Base-by-base conservation (phyloP, 2,797 vertebrate genomes). In the Centropyge bicolor region DNA sequence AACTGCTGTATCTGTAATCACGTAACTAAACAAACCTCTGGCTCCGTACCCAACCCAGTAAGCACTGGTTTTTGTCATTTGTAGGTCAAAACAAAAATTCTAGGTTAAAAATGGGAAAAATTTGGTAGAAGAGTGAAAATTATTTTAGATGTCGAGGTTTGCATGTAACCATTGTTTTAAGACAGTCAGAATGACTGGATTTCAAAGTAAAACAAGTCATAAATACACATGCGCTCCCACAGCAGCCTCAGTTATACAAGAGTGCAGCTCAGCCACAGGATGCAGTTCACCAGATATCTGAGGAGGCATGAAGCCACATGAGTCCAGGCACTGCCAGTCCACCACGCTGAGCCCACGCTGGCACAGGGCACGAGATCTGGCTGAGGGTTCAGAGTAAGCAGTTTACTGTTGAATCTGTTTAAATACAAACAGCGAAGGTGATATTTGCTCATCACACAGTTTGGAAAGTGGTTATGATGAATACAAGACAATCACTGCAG, bases 1-100 rank as follows among this genome's bases (percentile, higher is more conserved):
- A 64, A 73, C 56, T 16, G 5, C 57, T 40, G 31, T 61, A 20
- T 73, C 69, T 74, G 66, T 20, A 73, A 76, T 52, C 51, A 55
- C 31, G 17, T 8, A 65, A 74, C 51, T 49, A 35, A 57, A 75
- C 60, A 55, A 12, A 31, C 41, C 46, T 31, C 16, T 31, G 41
- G 3, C 20, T 5, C 20, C 3, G 9, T 1, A 40, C 35, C 10
- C 11, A 63, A 51, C 19, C 22, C 13, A 38, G 36, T 10, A 10
- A 46, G 41, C 27, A 13, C 22, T 6, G 52, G 22, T 38, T 56
- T 31, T 52, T 46, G 16, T 59, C 51, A 57, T 70, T 24, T 68
- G 31, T n/a, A 24, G 8, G 43, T 3, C 12, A 7, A 35, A 36
- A 59, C n/a, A n/a, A 31, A 11, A 55, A 51, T 7, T 45, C 36